Base-by-base conservation (phyloP, 2,797 vertebrate species). In the Sebastes steindachneri region DNA sequence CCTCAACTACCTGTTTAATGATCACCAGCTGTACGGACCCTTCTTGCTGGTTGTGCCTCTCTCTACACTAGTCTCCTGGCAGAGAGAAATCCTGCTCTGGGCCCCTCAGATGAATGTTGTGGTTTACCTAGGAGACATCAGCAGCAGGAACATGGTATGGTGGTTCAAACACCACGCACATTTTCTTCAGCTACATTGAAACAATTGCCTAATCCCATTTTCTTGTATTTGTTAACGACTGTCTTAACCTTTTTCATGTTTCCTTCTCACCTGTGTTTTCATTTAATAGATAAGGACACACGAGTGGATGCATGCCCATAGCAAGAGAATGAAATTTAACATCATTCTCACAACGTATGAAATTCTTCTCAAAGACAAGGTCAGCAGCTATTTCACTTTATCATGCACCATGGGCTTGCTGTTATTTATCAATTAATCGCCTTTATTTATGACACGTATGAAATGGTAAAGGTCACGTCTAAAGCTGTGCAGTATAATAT, bases 351-450 rank as follows among this genome's bases (percentile, higher is more conserved):
- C 98, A 67, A 99, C 98, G 1, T 99, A 99, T 0, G 98, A 99
- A 94, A 99, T 99, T 90, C 95, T 99, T 69, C 95, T 99, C 51
- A 99, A 99, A 92, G 98, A 99, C 92, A 99, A 99, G 97, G 98
- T 99, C 81, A 93, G 92, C 31, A 29, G 10, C 45, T 26, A 0
- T 31, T 21, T 57, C 9, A 25, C 6, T 45, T 41, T 2, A 28
- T 26, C 2, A 11, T 31, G 28, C 17, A 21, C 23, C 7, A 26
- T 17, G 10, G 23, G 23, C 21, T 59, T 59, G 1, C 14, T 60
- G 1, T 25, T 66, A 9, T 80, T 74, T 53, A 11, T 21, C 19
- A 17, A 7, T 21, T 35, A 5, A 53, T 45, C 11, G 19, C 7
- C 15, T n/a, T 67, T 9, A 57, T 41, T 10, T n/a, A 19, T 57